These are phyloP conservation scores for Pseudomugil tenellus DNA, from an alignment of 2,797 vertebrate genomes.

Conservation along the genomic window DNA sequence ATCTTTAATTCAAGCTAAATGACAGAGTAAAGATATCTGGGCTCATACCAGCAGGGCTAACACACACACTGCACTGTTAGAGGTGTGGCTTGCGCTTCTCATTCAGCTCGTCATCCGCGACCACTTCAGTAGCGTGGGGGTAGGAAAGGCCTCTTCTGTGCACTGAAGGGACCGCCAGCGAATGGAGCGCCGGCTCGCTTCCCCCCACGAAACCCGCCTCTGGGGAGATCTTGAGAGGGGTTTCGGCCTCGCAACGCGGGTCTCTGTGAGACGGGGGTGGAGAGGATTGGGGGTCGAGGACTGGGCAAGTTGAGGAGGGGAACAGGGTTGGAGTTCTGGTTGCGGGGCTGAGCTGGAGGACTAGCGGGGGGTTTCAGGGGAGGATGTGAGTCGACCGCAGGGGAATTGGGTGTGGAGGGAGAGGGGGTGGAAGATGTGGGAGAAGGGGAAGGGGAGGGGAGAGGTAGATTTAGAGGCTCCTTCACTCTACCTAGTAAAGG, in stretches of 20 bases:
- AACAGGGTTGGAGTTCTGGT: constrained; percentile 69
- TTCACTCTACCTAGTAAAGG: constrained; percentile 82
- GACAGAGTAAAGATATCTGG: constrained; percentile 71
- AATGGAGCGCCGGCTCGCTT: constrained; percentile 88
- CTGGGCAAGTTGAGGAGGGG: constrained; percentile 77
- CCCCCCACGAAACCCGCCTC: constrained; percentile 78
- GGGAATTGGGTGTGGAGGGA: constrained; percentile 77
- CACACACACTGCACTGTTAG: constrained; percentile 67
- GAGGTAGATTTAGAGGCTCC: constrained; percentile 79
- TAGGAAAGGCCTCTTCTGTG: constrained; percentile 93
- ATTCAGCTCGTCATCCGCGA: constrained; percentile 55
- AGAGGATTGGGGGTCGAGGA: constrained; percentile 74
- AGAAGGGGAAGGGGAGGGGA: constrained; percentile 71
- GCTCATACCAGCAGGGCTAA: constrained; percentile 79
- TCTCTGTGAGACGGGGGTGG: constrained; percentile 77
- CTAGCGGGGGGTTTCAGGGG: constrained; percentile 64
- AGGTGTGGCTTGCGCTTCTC: constrained; percentile 59
- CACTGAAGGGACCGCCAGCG: constrained; percentile 84
- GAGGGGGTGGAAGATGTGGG: constrained; percentile 70
- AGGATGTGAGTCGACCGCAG: constrained; percentile 60
- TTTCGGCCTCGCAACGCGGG: constrained; percentile 69
- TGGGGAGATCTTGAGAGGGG: constrained; percentile 78
- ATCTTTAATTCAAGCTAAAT: constrained; percentile 63
- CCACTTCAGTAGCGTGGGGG: constrained; percentile 93
- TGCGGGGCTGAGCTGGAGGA: constrained; percentile 72